Evolutionary conservation across 2,888 invertebrate genomes (phyloP).

Genomic region (Drosophila mettleri): DNA sequence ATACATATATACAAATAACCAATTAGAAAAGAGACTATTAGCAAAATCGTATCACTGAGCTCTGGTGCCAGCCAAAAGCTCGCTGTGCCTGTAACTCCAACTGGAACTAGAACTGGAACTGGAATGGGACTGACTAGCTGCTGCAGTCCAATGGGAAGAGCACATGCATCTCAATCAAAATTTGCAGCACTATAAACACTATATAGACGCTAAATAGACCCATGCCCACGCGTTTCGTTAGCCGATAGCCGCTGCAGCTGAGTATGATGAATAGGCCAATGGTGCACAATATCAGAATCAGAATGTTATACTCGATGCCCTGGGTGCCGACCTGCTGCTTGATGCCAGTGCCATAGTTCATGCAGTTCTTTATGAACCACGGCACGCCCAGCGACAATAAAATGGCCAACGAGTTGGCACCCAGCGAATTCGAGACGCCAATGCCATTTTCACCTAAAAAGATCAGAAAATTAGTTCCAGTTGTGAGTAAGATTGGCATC

Average conservation of each 20-base stretch:
- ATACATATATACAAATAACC: too few species aligned
- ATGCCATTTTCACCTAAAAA: constrained; percentile 91
- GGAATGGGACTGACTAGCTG: constrained; percentile 45
- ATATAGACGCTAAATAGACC: constrained; percentile 89
- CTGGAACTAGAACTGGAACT: constrained; percentile 3
- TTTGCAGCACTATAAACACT: constrained; percentile 90
- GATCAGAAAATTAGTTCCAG: not conserved
- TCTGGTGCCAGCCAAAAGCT: constrained; percentile 63
- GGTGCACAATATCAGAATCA: constrained; percentile 91
- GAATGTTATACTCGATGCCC: constrained; percentile 92
- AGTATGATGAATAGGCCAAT: constrained; percentile 89
- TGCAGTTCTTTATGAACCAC: constrained; percentile 91
- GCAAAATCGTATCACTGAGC: not conserved
- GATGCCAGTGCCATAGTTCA: constrained; percentile 85
- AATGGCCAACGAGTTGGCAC: constrained; percentile 94
- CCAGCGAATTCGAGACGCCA: constrained; percentile 94
- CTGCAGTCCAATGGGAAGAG: constrained; percentile 86
- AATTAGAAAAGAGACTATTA: not conserved
- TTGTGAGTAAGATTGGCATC: not conserved
- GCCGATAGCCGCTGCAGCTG: constrained; percentile 88
- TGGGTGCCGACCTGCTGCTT: constrained; percentile 90
- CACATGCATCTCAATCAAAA: constrained; percentile 91
- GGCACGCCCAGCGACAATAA: constrained; percentile 93
- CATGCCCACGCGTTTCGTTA: constrained; percentile 89
- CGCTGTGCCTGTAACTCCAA: constrained; percentile 26